Evolutionary conservation across 2,888 invertebrate genomes (phyloP), one percentile per base, ranked within the genome.

Genomic region (Rhabditoides inermis): DNA sequence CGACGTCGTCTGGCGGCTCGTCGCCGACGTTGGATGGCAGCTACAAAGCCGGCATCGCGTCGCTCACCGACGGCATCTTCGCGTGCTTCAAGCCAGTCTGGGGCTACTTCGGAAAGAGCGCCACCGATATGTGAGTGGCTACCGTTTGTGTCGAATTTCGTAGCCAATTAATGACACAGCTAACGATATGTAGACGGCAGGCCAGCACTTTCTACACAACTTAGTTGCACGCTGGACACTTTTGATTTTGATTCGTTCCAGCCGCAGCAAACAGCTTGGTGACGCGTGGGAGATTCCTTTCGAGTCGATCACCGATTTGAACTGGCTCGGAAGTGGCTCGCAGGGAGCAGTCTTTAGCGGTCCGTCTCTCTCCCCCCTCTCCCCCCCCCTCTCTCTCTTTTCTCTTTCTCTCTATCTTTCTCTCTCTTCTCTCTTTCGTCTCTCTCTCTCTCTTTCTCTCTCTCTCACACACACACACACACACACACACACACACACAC

Each of bases 261-360:
- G 23, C 15, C 47, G 48, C 20, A 40, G 49, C 40, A 51, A 55
- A 41, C 30, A 53, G 22, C 44, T 47, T 32, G 55, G 50, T 28
- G 68, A 68, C 78, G 85, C 88, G 68, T 94, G 94, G 94, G 91
- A 92, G 79, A 88, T 94, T 58, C 87, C 89, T 1, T 91, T 90
- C 78, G 90, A 92, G 75, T 82, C 84, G 20, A 88, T 95, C 60
- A 86, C 84, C 49, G 88, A 90, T 69, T 81, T 94, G 51, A 84
- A 87, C 71, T 94, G 88, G 85, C 80, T 95, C 50, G 94, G 92
- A 0, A 87, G 89, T 55, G 95, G 95, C 0, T 91, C 92, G 4
- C 94, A 95, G 78, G 94, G 94, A 4, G 88, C 89, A 0, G 94
- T 95, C 0, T 65, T 56, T n/a, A 45, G 30, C 22, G n/a, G n/a